Base-by-base conservation (phyloP, 1,140 invertebrate species). In the Bathynomus jamesi region DNA sequence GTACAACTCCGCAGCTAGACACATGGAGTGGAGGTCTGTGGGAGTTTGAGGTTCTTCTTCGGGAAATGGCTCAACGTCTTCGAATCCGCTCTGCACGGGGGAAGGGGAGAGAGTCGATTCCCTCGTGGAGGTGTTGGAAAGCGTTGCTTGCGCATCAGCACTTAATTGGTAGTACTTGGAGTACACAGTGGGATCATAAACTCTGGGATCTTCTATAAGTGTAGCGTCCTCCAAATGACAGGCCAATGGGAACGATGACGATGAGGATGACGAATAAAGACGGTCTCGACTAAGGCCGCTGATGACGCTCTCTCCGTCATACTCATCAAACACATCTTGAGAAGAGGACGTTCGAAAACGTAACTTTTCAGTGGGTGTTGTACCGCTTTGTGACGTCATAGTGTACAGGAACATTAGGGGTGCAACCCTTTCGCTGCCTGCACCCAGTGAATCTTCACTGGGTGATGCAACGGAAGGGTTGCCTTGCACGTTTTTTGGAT, bases 401-500 rank as follows among this genome's bases (percentile, higher is more conserved):
- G 68, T 32, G 31, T 69, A 71, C 61, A 27, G 32, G 53, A 46
- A 28, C 31, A 28, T 70, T 11, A 66, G 53, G 27, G 68, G 64
- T 61, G 76, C 76, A 77, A 77, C 76, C 76, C 76, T 77, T 77
- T 77, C 73, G 76, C 72, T 72, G 70, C 70, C 67, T 30, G 62
- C 70, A 60, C 65, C 29, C 40, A 32, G 32, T 29, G 70, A 70
- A 67, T 30, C 28, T 61, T 77, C 67, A 77, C 72, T 77, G 76
- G 70, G 71, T 61, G 67, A 66, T 73, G 75, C 72, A 77, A 69
- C 70, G 64, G 71, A 77, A 77, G 76, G 76, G 76, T 77, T 77
- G 76, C 76, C 67, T 74, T 69, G 63, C 76, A 77, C 75, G 75
- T 77, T 77, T 77, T 77, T 77, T 77, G 76, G 27, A 66, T 71